Conservation (phyloP, 1,140 invertebrate species). For the Papilio polyxenes region DNA sequence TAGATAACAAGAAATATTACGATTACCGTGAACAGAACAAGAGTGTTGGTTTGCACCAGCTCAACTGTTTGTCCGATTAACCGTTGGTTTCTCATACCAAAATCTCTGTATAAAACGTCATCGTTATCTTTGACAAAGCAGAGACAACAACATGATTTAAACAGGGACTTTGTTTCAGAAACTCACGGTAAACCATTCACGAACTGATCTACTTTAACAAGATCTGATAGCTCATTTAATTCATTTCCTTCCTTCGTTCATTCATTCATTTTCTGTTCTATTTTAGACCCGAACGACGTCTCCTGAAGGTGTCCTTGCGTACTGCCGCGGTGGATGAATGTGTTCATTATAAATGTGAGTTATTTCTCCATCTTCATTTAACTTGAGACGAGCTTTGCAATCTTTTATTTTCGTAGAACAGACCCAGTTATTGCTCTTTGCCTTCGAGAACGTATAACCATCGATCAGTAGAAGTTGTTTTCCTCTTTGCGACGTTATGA, state of each 20-base stretch:
- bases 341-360: not conserved
- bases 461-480: slow-evolving; percentile 45
- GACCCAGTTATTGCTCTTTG: slow-evolving; percentile 29
- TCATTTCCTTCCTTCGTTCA: not conserved
- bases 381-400: slow-evolving; percentile 41
- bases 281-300: not conserved
- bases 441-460: slow-evolving; percentile 50
- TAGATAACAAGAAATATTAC: too few species aligned
- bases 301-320: not conserved
- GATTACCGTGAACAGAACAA: too few species aligned
- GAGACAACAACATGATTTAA: too few species aligned
- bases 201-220: too few species aligned
- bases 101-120: too few species aligned
- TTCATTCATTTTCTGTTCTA: not conserved
- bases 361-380: slow-evolving; percentile 28
- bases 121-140: too few species aligned
- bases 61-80: too few species aligned
- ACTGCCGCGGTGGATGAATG: slow-evolving; percentile 1
- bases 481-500: slow-evolving; percentile 47
- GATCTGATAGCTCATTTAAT: too few species aligned
- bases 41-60: too few species aligned
- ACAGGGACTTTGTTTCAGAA: too few species aligned
- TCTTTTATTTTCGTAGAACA: slow-evolving; percentile 40
- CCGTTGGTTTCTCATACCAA: too few species aligned
- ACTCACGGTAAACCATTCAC: too few species aligned